Percentiles rank a stretch among this genome's conserved stretches.
These are phyloP conservation scores for Sardina pilchardus DNA, from an alignment of 2,113 vertebrate species.

Conservation along the genomic window DNA sequence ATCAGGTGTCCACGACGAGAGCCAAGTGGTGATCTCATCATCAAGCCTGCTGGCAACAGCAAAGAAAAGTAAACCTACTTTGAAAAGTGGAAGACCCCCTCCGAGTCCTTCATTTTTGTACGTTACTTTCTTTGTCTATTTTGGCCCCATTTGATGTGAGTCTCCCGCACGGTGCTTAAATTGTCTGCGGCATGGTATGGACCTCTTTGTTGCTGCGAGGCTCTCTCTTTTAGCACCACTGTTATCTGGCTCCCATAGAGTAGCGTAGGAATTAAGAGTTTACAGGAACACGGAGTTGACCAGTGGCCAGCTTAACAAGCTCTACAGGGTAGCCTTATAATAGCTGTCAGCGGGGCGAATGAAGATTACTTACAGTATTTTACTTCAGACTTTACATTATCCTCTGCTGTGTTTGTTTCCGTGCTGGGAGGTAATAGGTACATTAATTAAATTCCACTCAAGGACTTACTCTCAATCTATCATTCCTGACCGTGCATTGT, in stretches of 20 bases:
- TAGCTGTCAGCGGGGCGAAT: no score
- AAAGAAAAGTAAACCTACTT: neutral
- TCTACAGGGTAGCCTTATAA: no score
- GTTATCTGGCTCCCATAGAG: slow-evolving; percentile 21
- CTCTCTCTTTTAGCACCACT: neutral
- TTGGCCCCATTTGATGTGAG: neutral
- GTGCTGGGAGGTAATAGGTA: neutral
- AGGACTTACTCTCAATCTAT: neutral
- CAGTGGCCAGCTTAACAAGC: neutral
- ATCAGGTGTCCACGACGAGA: no score
- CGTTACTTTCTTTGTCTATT: neutral
- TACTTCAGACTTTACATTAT: no score
- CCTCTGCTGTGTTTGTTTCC: neutral
- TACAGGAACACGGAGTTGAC: slow-evolving; percentile 18
- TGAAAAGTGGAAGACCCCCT: neutral
- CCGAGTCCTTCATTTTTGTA: neutral
- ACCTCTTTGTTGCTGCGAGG: neutral
- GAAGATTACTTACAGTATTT: no score
- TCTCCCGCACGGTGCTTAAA: neutral
- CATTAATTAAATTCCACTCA: neutral
- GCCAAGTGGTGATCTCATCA: no score
- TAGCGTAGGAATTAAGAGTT: slow-evolving; percentile 29
- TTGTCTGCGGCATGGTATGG: neutral
- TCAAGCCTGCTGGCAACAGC: no score
- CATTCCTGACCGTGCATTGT: neutral